A percentile compares a stretch with the other conserved stretches of the same genome.
These are phyloP conservation scores for Noctua fimbriata DNA, from an alignment of 2,888 invertebrate genomes.

Conservation along the genomic window DNA sequence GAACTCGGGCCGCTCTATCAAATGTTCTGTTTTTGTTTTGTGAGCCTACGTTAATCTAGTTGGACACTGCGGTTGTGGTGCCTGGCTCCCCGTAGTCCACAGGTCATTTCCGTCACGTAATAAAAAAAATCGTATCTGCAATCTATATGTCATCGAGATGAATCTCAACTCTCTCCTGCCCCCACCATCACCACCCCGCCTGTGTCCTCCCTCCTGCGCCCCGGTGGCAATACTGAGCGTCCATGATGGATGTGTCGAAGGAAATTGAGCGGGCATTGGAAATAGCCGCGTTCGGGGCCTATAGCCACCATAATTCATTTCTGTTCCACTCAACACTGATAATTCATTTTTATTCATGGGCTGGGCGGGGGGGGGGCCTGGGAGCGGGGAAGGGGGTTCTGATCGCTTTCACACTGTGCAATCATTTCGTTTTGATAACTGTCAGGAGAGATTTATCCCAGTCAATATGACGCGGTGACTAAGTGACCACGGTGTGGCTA, in stretches of 20 bases:
- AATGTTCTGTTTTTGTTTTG: background rate
- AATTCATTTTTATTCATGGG: conserved; percentile 68
- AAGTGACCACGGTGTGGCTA: background rate
- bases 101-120: background rate
- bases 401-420: conserved; percentile 30
- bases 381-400: background rate
- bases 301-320: conserved; percentile 65
- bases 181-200: too few species aligned
- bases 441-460: conserved; percentile 3
- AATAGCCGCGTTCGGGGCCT: conserved; percentile 63
- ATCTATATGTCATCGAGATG: conserved; percentile 65
- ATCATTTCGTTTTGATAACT: conserved; percentile 31
- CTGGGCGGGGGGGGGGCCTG: background rate
- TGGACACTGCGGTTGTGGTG: background rate
- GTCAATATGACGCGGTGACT: background rate
- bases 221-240: conserved; percentile 33
- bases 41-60: background rate
- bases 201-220: background rate
- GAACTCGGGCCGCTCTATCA: background rate
- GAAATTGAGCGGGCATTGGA: conserved; percentile 73
- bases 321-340: conserved; percentile 60
- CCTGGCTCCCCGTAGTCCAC: background rate
- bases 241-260: conserved; percentile 73
- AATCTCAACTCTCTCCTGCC: background rate
- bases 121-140: conserved; percentile 61